Evolutionary conservation across 2,888 invertebrate species (phyloP).

Genomic region (Ophion ventricosus): DNA sequence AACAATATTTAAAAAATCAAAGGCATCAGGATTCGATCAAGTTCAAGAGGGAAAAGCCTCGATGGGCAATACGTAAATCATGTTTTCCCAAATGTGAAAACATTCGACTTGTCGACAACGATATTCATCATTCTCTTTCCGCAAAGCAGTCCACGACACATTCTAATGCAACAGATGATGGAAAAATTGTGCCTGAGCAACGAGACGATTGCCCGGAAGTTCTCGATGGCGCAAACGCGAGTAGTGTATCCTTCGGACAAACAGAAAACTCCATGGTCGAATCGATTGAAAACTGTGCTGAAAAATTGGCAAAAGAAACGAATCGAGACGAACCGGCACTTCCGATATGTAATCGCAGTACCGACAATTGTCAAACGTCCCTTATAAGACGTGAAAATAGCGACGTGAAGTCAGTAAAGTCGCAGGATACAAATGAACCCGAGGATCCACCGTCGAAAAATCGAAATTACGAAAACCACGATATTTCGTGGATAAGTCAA

Average conservation of each 20-base stretch:
- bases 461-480: slow-evolving; percentile 44
- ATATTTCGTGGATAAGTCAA: slow-evolving; percentile 54
- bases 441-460: background rate
- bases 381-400: background rate
- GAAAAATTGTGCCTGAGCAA: background rate
- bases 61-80: background rate
- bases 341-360: background rate
- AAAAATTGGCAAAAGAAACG: background rate
- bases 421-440: background rate
- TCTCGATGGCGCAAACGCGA: background rate
- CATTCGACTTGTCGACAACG: background rate
- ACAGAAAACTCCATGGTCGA: background rate
- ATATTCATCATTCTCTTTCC: background rate
- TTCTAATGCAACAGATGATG: background rate
- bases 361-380: background rate
- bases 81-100: background rate
- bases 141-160: background rate
- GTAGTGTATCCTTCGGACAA: slow-evolving; percentile 1
- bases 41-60: background rate
- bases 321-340: background rate
- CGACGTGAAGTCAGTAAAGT: background rate
- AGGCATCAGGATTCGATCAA: background rate
- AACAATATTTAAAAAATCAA: background rate
- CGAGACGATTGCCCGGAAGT: background rate
- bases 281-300: background rate